A percentile compares a stretch with the other conserved stretches of the same genome.
phyloP scores from a whole-genome alignment of 2,113 vertebrate genomes.

The Anoplopoma fimbria region DNA sequence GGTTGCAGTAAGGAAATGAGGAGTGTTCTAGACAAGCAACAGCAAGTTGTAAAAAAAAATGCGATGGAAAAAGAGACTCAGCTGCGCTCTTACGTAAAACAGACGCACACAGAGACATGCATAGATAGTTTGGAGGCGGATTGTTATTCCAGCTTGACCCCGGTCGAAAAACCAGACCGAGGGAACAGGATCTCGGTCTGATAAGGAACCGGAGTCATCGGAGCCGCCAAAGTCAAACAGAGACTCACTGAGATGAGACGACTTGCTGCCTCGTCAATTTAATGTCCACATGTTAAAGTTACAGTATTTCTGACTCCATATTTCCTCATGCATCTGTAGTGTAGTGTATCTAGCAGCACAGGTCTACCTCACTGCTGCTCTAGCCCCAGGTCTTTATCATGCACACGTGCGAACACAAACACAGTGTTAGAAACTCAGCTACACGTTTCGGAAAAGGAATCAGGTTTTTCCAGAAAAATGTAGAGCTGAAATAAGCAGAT shows the following conservation, averaged over 20 bases:
- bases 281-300: not conserved
- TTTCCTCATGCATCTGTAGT: not conserved
- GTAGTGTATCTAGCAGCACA: not conserved
- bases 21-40: conserved; percentile 12
- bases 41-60: conserved; percentile 20
- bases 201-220: conserved; percentile 62
- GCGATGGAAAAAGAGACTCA: conserved; percentile 45
- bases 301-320: not conserved
- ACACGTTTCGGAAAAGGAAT: not conserved
- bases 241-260: not conserved
- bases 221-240: not conserved
- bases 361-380: not conserved
- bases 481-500: not conserved
- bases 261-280: not conserved
- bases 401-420: too few species aligned
- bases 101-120: conserved; percentile 43
- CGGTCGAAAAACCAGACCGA: conserved; percentile 60
- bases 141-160: conserved; percentile 80
- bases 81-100: conserved; percentile 32
- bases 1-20: conserved; percentile 48
- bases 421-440: not conserved
- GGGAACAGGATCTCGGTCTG: conserved; percentile 72
- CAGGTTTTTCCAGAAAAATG: not conserved
- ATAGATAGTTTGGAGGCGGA: conserved; percentile 8
- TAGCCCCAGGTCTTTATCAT: not conserved